Evolutionary conservation across 2,888 invertebrate species (phyloP).

Genomic region (Abscondita cerata): DNA sequence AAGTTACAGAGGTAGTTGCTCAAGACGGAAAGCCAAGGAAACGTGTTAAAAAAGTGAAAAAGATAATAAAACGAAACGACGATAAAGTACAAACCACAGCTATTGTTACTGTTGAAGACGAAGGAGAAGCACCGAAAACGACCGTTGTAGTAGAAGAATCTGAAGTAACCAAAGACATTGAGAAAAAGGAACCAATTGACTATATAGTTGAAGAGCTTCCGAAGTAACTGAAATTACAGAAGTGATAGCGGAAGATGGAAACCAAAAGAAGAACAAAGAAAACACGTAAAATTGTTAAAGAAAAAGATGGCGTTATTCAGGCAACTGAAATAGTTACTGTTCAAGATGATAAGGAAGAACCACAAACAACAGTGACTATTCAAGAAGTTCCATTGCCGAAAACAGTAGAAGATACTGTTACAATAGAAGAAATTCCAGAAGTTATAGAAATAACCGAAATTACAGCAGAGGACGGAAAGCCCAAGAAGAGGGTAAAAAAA

Average conservation of each 20-base stretch:
- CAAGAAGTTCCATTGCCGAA: constrained; percentile 3
- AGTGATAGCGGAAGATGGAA: constrained; percentile 41
- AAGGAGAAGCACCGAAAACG: constrained; percentile 56
- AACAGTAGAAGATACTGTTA: constrained; percentile 30
- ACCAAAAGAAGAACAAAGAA: constrained; percentile 23
- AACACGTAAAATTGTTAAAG: not conserved
- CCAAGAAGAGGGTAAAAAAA: constrained; percentile 45
- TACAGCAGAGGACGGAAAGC: constrained; percentile 47
- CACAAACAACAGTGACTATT: constrained; percentile 37
- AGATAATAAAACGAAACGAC: constrained; percentile 57
- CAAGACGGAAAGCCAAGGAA: constrained; percentile 47
- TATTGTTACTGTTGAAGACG: constrained; percentile 59
- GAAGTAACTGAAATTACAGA: constrained; percentile 46
- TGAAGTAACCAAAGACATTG: constrained; percentile 43
- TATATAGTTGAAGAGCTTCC: not conserved
- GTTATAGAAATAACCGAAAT: constrained; percentile 48
- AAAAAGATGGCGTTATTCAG: constrained; percentile 55
- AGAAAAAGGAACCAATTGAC: not conserved
- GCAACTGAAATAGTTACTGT: constrained; percentile 54
- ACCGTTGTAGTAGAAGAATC: constrained; percentile 48
- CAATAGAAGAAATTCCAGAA: constrained; percentile 41
- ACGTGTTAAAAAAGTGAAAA: constrained; percentile 49
- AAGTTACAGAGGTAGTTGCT: constrained; percentile 43
- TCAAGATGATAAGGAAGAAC: constrained; percentile 48
- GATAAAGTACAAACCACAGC: constrained; percentile 57